phyloP scores from a whole-genome alignment of 2,888 invertebrate genomes.

The Melinaea marsaeus region DNA sequence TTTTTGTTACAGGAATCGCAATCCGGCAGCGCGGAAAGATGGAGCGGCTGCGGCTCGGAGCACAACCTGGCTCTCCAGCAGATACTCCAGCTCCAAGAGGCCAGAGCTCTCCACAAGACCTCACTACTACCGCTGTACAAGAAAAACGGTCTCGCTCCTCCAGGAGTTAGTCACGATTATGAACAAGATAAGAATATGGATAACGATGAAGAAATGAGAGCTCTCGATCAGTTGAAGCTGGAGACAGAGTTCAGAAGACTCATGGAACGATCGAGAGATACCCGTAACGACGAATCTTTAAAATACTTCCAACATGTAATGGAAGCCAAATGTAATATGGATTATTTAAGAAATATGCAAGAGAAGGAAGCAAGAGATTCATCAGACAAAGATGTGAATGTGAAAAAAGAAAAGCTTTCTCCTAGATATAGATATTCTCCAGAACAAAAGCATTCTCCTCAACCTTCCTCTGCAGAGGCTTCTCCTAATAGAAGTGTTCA shows the following conservation, averaged over 20 bases:
- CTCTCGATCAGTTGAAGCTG: constrained; percentile 71
- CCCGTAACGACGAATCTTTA: constrained; percentile 61
- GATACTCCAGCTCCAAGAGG: constrained; percentile 93
- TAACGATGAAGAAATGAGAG: constrained; percentile 60
- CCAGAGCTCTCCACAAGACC: constrained; percentile 82
- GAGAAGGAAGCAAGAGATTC: constrained; percentile 52
- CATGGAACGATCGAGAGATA: constrained; percentile 76
- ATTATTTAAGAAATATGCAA: constrained; percentile 64
- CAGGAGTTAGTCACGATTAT: constrained; percentile 71
- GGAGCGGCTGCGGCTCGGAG: constrained; percentile 93
- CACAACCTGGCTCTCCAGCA: constrained; percentile 94
- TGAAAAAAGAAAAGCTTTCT: constrained; percentile 59
- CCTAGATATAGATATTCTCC: constrained; percentile 53
- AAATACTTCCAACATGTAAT: constrained; percentile 70
- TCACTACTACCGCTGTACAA: constrained; percentile 72
- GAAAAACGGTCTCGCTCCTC: constrained; percentile 69
- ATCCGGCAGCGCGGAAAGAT: constrained; percentile 90
- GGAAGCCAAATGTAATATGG: constrained; percentile 66
- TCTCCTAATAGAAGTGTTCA: constrained; percentile 64
- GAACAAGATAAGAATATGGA: constrained; percentile 52
- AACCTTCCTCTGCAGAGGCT: constrained; percentile 58
- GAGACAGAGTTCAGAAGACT: constrained; percentile 77
- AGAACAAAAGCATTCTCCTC: constrained; percentile 50
- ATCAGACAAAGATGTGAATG: constrained; percentile 41
- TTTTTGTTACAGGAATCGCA: constrained; percentile 85